These are phyloP conservation scores for Acipenser ruthenus DNA, from an alignment of 2,797 vertebrate species.

Conservation along the genomic window DNA sequence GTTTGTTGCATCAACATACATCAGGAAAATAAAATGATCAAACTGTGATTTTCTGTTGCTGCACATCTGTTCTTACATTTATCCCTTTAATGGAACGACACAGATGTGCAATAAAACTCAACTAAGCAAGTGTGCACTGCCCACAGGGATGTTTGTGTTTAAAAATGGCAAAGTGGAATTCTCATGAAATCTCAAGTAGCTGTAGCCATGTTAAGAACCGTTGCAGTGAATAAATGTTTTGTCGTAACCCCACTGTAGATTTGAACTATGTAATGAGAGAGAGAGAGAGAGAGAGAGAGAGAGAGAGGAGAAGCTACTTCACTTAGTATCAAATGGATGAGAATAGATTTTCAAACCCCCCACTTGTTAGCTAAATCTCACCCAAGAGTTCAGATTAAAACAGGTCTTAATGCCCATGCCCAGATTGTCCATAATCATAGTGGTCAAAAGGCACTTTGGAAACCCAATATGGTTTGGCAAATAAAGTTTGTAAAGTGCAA, in stretches of 20 bases:
- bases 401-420: too few species aligned
- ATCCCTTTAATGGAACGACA: neutral
- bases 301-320: too few species aligned
- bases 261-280: too few species aligned
- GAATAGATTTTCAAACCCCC: too few species aligned
- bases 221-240: neutral
- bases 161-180: slow-evolving; percentile 14
- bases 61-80: slow-evolving; percentile 15
- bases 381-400: too few species aligned
- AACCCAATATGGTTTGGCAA: slow-evolving; percentile 75
- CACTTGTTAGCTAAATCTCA: too few species aligned
- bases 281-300: too few species aligned
- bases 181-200: neutral
- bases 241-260: neutral
- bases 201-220: neutral
- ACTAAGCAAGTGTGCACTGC: slow-evolving; percentile 12
- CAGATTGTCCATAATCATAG: too few species aligned
- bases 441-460: slow-evolving; percentile 82
- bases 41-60: slow-evolving; percentile 12
- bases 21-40: slow-evolving; percentile 14
- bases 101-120: slow-evolving; percentile 8
- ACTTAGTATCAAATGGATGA: too few species aligned
- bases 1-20: slow-evolving; percentile 36
- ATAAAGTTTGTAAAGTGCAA: slow-evolving; percentile 67
- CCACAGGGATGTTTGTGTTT: slow-evolving; percentile 10